phyloP scores from a whole-genome alignment of 2,113 vertebrate genomes.

The Salvelinus alpinus region DNA sequence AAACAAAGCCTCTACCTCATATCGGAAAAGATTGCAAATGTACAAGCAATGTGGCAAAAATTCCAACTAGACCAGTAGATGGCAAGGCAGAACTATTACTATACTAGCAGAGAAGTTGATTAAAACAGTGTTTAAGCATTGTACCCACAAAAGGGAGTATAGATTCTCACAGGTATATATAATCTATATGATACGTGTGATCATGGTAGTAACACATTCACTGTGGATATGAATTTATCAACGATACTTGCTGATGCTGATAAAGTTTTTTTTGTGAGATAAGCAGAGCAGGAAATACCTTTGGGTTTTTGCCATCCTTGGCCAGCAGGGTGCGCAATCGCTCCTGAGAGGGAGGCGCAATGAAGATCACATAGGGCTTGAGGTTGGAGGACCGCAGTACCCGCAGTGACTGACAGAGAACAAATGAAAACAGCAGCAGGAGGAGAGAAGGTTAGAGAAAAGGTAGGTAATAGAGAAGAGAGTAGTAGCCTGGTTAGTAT shows the following conservation, averaged over 20 bases:
- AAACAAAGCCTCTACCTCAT: too few species aligned
- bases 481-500: not conserved
- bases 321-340: slow-evolving; percentile 88
- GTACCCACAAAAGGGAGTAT: not conserved
- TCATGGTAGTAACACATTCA: not conserved
- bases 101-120: too few species aligned
- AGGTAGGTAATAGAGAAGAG: not conserved
- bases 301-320: slow-evolving; percentile 90
- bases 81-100: too few species aligned
- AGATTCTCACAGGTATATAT: not conserved
- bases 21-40: too few species aligned
- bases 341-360: slow-evolving; percentile 92
- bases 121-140: too few species aligned
- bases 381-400: slow-evolving; percentile 90
- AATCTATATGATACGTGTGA: not conserved
- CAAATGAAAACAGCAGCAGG: not conserved
- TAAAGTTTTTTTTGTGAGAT: not conserved
- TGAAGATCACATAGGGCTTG: slow-evolving; percentile 96
- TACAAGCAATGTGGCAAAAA: too few species aligned
- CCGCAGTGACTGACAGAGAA: slow-evolving; percentile 82
- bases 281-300: slow-evolving; percentile 70
- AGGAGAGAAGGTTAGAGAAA: slow-evolving; percentile 3
- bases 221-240: not conserved
- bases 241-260: not conserved
- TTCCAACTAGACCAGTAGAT: too few species aligned